These are phyloP conservation scores for Rhodinocichla rosea DNA, from an alignment of 2,113 vertebrate genomes.

Conservation along the genomic window DNA sequence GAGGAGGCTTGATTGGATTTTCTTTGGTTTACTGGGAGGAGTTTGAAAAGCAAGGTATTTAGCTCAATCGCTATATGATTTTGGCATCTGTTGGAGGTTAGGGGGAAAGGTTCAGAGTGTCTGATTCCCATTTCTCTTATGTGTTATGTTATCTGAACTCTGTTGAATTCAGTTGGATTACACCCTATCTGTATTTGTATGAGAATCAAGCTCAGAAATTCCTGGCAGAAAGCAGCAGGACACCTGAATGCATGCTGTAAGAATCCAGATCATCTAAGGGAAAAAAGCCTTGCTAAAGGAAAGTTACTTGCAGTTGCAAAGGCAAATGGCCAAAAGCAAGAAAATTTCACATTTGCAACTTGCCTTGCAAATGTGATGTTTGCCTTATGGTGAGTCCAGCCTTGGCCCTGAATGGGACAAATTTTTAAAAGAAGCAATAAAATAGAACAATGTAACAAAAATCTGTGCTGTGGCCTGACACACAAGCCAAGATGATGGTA, in stretches of 20 bases:
- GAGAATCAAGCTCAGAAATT: constrained; percentile 6
- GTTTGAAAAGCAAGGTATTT: constrained; percentile 29
- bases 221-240: neutral
- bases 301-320: neutral
- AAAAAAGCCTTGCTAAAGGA: neutral
- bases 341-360: neutral
- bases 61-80: constrained; percentile 14
- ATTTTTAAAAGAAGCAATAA: neutral
- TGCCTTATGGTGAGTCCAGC: neutral
- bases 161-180: neutral
- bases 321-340: neutral
- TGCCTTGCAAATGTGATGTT: neutral
- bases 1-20: constrained; percentile 38
- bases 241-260: neutral
- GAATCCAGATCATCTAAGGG: neutral
- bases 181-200: neutral
- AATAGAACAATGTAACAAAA: neutral
- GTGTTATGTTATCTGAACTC: neutral
- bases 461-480: neutral
- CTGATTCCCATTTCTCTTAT: neutral
- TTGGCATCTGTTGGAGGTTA: constrained; percentile 35
- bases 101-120: neutral
- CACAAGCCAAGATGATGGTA: neutral
- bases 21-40: constrained; percentile 40
- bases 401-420: neutral